These are phyloP conservation scores for Halichoeres trimaculatus DNA, from an alignment of 2,113 vertebrate genomes.

Conservation along the genomic window DNA sequence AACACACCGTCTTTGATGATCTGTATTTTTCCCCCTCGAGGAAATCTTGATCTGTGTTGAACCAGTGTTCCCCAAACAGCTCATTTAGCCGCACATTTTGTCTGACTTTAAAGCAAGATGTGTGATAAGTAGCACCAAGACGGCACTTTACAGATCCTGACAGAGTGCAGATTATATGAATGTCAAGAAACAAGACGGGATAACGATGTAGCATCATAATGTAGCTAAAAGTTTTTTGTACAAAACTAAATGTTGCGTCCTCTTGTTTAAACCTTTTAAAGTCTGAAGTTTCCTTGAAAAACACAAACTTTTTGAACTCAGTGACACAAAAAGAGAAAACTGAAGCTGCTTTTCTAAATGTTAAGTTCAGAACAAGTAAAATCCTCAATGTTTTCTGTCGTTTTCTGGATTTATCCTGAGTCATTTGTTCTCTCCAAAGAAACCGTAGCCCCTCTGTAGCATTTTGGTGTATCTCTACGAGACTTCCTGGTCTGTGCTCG, in stretches of 20 bases:
- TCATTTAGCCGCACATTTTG: neutral
- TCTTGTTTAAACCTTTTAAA: too few relatives aligned
- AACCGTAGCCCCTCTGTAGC: slow-evolving; percentile 60
- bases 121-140: neutral
- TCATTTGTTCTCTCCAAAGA: slow-evolving; percentile 37
- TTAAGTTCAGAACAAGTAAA: too few relatives aligned
- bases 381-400: neutral
- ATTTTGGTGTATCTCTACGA: slow-evolving; percentile 28
- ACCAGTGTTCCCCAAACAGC: neutral
- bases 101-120: neutral
- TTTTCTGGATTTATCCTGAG: neutral
- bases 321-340: too few relatives aligned
- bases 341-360: too few relatives aligned
- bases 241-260: neutral
- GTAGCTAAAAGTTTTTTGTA: neutral
- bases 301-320: too few relatives aligned
- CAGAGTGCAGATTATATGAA: neutral
- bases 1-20: neutral
- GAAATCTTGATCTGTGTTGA: too few relatives aligned
- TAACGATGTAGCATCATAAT: slow-evolving; percentile 13
- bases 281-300: too few relatives aligned
- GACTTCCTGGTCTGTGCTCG: slow-evolving; percentile 12
- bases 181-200: neutral
- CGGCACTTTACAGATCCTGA: neutral
- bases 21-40: neutral